Base-by-base conservation (phyloP, 2,888 invertebrate species). In the Cheilosia scutellata region DNA sequence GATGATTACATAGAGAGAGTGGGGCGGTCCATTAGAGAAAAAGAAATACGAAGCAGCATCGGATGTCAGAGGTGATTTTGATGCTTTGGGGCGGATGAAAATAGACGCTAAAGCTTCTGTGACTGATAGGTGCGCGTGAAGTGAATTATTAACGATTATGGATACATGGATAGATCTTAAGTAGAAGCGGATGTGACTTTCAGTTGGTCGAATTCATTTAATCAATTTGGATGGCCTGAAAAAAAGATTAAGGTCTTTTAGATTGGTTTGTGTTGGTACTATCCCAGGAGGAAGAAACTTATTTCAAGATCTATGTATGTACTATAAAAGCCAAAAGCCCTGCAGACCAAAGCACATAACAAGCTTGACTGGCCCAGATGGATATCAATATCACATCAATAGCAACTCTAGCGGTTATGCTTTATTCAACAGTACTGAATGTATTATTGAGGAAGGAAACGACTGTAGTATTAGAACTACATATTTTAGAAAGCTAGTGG, bases 41-140 rank as follows among this genome's bases (percentile, higher is more conserved):
- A 44, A 33, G 20, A 40, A 44, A 49, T 27, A 51, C 62, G 20
- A 53, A 53, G 16, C 27, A 49, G 79, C 75, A 65, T 84, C 60
- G 53, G 70, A 84, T 84, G 84, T 80, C 80, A 80, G 65, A 65
- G 74, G 74, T 84, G 83, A 79, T 70, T 68, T 63, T 71, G 70
- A 84, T 70, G 80, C 80, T 80, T 65, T 47, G 49, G 31, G 74
- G 79, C 63, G 63, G 74, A 83, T 74, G 70, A 74, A 31, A 65
- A 51, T 74, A 70, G 72, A 74, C 74, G 74, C 62, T 37, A 60
- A 42, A 60, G 49, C 65, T 44, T 25, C 25, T 65, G 66, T 74
- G 78, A 79, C 63, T 49, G 79, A 82, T 82, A 44, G 55, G 47
- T 62, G 63, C 20, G 63, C 42, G 51, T 27, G 72, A 31, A 31